Conservation (phyloP, 1,140 invertebrate species). For the Zaprionus inermis region DNA sequence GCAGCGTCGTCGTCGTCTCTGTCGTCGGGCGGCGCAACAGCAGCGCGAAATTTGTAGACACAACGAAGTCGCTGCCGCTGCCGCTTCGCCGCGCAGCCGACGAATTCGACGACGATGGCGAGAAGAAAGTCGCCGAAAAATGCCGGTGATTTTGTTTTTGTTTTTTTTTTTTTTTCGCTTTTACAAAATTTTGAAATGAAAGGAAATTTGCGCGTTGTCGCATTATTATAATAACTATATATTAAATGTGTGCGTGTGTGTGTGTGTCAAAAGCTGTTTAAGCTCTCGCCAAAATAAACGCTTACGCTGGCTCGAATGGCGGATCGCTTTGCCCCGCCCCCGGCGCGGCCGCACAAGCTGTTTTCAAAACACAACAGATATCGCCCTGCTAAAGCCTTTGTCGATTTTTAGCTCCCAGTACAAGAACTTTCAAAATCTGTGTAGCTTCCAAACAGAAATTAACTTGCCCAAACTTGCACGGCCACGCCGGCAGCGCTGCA, state of each 20-base stretch:
- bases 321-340: constrained; percentile 47
- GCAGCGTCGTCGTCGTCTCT: constrained; percentile 34
- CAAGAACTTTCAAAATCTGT: constrained; percentile 83
- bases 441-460: constrained; percentile 80
- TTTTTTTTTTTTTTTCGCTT: background rate
- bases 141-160: background rate
- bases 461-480: constrained; percentile 76
- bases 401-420: constrained; percentile 82
- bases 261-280: constrained; percentile 61
- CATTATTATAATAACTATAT: constrained; percentile 12
- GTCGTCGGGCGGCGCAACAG: constrained; percentile 9
- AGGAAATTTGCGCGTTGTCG: constrained; percentile 13
- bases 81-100: background rate
- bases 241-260: background rate
- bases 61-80: constrained; percentile 49
- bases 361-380: constrained; percentile 55
- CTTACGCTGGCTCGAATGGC: constrained; percentile 58
- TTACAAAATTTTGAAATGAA: constrained; percentile 38
- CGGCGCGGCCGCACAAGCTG: constrained; percentile 7
- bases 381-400: constrained; percentile 82
- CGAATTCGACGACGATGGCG: constrained; percentile 36
- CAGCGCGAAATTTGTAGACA: constrained; percentile 51
- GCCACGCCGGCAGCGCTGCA: constrained; percentile 8
- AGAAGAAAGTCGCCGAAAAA: constrained; percentile 1
- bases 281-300: constrained; percentile 64